Evolutionary conservation across 2,113 vertebrate genomes (phyloP), one percentile per base, ranked within the genome.

Genomic region (Nerophis lumbriciformis): DNA sequence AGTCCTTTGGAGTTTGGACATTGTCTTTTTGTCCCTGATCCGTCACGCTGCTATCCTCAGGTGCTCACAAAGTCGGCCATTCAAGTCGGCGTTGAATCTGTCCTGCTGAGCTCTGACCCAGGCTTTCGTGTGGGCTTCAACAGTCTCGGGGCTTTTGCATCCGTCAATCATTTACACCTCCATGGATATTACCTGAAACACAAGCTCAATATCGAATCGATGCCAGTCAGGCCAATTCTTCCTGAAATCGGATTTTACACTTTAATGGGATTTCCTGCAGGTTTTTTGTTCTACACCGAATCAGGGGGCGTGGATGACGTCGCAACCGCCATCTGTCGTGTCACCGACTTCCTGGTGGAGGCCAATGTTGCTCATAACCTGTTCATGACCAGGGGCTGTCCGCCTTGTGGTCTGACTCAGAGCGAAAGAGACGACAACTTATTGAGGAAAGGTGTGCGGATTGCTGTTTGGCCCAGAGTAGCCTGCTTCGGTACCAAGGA

Each of bases 121-220:
- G 89, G 90, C n/a, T 94, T 95, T 78, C 85, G 92, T 0, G 82
- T 96, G 0, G 95, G 95, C 2, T 98, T 98, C 78, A 98, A 98
- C 82, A 94, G 95, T 68, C 90, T 97, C 3, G 94, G 94, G 0
- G 96, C 86, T 4, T 89, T 92, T 76, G 95, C 96, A 15, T 98
- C 96, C 0, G 93, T 98, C 49, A 98, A 98, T 83, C 96, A 97
- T 64, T 83, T 97, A 9, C 96, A 98, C 65, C 81, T 98, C 2
- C 95, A 98, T 9, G 92, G 90, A 11, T 93, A 93, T 66, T 98
- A 96, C 78, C 69, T 98, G 65, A 38, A 77, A 6, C 80, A 82
- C 5, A 59, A 89, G 52, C 86, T 98, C 51, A 85, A 75, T 0
- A 75, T 95, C 28, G 94, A 98, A 72, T 73, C 80, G 0, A 83